Evolutionary conservation across 2,113 vertebrate species (phyloP), one percentile per base, ranked within the genome.

Genomic region (Donacobius atricapilla): DNA sequence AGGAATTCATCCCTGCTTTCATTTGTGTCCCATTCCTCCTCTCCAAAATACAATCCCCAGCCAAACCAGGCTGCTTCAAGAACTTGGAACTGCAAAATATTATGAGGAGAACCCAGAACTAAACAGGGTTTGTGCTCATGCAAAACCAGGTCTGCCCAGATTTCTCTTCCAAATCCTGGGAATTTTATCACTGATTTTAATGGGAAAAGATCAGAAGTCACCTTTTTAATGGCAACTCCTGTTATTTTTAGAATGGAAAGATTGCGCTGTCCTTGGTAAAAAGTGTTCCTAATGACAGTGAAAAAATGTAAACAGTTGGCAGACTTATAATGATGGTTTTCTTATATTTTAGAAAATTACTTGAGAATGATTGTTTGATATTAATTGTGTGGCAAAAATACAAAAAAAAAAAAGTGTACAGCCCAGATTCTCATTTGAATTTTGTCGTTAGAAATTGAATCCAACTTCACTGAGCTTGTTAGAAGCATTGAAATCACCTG

Each of bases 391-490:
- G 54, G 14, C 23, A 48, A 64, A 78, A 88, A 60, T 47, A 22
- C 1, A 11, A 44, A 61, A 35, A 69, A 5, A 16, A 8, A n/a
- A 47, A 11, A 16, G 3, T 0, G 0, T 33, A 10, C 22, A 58
- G 66, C 24, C 11, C 51, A 68, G 22, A 64, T 66, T 86, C 79
- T 90, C 64, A 28, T 68, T 87, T 83, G 71, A 93, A 72, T 93
- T 83, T 58, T 31, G 9, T 65, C 73, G 42, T 35, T 66, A 25
- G n/a, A 65, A 94, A 75, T 73, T 42, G n/a, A 73, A 90, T 56
- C 44, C n/a, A 64, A 56, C 12, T 82, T 71, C 84, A 65, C 24
- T 21, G 60, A 73, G 71, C 71, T 94, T 13, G 0, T 64, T 47
- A 88, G 63, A 91, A 89, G 51, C 53, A 6, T 6, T 30, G 31